A percentile compares a stretch with the other conserved stretches of the same genome.
Evolutionary conservation across 2,797 vertebrate genomes (phyloP).

Genomic region (Pseudomugil tenellus): DNA sequence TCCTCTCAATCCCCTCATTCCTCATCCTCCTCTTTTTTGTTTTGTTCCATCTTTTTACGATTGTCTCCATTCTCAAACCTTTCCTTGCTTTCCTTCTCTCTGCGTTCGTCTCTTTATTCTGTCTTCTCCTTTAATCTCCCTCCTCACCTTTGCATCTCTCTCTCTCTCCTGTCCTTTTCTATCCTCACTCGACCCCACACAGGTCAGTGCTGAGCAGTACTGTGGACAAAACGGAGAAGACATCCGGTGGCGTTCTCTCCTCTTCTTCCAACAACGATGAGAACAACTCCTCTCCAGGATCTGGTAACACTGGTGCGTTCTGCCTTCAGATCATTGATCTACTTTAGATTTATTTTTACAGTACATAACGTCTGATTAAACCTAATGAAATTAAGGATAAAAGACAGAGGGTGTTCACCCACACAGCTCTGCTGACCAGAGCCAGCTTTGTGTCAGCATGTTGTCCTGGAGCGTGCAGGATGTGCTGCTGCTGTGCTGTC

Average conservation of each 20-base stretch:
- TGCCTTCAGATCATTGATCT: too few relatives aligned
- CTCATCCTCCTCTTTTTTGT: slow-evolving; percentile 1
- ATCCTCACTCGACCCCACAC: slow-evolving; percentile 39
- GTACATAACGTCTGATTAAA: too few relatives aligned
- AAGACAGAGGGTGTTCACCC: too few relatives aligned
- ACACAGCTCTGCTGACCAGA: neutral
- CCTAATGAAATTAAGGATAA: too few relatives aligned
- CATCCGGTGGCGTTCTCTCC: slow-evolving; percentile 76
- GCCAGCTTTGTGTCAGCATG: too few relatives aligned
- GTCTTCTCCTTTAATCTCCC: neutral
- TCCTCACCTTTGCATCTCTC: neutral
- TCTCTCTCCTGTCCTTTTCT: neutral
- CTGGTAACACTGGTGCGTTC: slow-evolving; percentile 71
- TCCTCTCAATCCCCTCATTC: slow-evolving; percentile 45
- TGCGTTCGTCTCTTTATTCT: slow-evolving; percentile 3
- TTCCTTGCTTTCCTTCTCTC: slow-evolving; percentile 26
- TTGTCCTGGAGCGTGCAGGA: too few relatives aligned
- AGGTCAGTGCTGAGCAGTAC: slow-evolving; percentile 86
- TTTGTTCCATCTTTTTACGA: slow-evolving; percentile 12
- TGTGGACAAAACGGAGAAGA: slow-evolving; percentile 83
- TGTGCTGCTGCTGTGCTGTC: too few relatives aligned
- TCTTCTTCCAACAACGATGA: slow-evolving; percentile 77
- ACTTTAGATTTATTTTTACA: neutral
- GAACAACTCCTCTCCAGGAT: slow-evolving; percentile 77
- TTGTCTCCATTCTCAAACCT: slow-evolving; percentile 39